Conservation (phyloP, 2,888 invertebrate species). For the Globia sparganii region DNA sequence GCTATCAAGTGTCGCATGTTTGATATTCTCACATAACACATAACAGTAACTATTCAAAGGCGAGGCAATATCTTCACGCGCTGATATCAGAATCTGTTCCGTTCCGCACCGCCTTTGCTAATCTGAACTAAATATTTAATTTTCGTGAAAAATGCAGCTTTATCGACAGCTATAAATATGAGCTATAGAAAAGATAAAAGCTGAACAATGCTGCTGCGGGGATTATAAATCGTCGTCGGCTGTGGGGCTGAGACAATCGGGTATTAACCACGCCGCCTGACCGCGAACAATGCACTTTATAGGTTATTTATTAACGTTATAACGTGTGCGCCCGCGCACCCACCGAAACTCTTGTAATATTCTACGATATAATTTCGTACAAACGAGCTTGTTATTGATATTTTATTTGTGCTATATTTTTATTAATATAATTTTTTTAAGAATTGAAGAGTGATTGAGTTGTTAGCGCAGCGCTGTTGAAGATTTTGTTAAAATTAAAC, state of each 20-base stretch:
- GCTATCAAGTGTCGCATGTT: slow-evolving; percentile 50
- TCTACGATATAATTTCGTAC: slow-evolving; percentile 77
- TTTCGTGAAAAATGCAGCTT: slow-evolving; percentile 76
- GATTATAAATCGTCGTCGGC: slow-evolving; percentile 55
- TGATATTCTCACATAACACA: slow-evolving; percentile 42
- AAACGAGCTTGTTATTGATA: slow-evolving; percentile 87
- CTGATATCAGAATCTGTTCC: slow-evolving; percentile 55
- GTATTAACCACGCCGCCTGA: slow-evolving; percentile 83
- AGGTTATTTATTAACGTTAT: slow-evolving; percentile 75
- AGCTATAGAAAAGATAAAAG: slow-evolving; percentile 77
- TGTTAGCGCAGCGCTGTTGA: not conserved
- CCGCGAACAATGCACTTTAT: slow-evolving; percentile 81
- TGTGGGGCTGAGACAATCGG: slow-evolving; percentile 77
- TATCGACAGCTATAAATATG: slow-evolving; percentile 77
- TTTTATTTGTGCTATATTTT: slow-evolving; percentile 75
- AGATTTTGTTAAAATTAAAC: not conserved
- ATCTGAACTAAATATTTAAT: slow-evolving; percentile 71
- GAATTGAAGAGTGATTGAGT: slow-evolving; percentile 19
- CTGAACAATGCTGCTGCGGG: slow-evolving; percentile 65
- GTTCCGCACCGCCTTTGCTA: slow-evolving; percentile 61
- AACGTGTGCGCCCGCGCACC: slow-evolving; percentile 56
- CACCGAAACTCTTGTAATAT: slow-evolving; percentile 67
- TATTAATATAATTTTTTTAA: slow-evolving; percentile 42
- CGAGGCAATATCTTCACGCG: slow-evolving; percentile 56
- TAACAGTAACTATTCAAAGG: slow-evolving; percentile 34